Base-by-base conservation (phyloP, 2,113 vertebrate species). In the Pedionomus torquatus region DNA sequence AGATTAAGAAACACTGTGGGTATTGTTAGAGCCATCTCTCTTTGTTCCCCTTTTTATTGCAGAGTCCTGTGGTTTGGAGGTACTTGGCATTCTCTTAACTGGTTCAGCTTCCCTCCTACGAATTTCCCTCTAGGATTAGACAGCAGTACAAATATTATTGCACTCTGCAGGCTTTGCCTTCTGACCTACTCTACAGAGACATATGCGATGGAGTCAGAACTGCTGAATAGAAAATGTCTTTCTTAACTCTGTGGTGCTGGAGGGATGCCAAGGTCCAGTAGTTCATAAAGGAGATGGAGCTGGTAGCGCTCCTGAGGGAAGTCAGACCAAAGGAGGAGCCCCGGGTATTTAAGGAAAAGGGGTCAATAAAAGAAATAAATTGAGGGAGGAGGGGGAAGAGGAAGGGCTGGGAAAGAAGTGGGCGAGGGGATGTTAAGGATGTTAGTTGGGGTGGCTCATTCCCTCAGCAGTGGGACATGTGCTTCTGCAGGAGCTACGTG, bases 91-190 rank as follows among this genome's bases (percentile, higher is more conserved):
- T 97, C 96, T 95, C 81, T 84, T 84, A 77, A 30, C 71, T 74
- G 23, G 63, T 85, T 89, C 86, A 75, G 43, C 51, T 91, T 94
- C 74, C 80, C 77, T 81, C 70, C 83, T 85, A 61, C 3, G 49
- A 72, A 58, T 95, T 95, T 84, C 70, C 83, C 58, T 87, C 54
- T 82, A 90, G 81, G 65, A 93, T 92, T 72, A 94, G 43, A 96
- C 87, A 90, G 86, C 71, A 93, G 58, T 61, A 83, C 86, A 94
- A 90, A 92, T 87, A 81, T 96, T 95, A 96, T 90, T 88, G 89
- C 60, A 92, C 90, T 61, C 82, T 41, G 94, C 66, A 94, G 66
- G 83, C 74, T 93, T 83, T 96, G 89, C 87, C 90, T 97, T 91
- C 77, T 94, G 96, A 91, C 51, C 82, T 74, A 48, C 70, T 93